These are phyloP conservation scores for Aythya baeri DNA, from an alignment of 2,113 vertebrate species.

Conservation along the genomic window DNA sequence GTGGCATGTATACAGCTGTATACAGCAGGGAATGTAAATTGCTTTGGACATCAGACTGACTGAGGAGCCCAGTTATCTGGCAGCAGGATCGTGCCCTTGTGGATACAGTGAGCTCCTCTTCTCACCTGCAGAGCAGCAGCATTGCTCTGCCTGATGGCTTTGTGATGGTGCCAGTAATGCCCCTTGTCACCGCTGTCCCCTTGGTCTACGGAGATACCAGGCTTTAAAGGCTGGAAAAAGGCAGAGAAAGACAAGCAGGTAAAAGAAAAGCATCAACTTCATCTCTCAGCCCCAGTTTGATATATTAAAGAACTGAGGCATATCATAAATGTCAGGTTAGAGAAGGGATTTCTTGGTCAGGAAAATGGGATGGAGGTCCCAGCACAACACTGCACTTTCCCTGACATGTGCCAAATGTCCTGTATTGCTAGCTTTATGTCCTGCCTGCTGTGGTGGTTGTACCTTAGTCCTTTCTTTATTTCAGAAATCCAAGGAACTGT, in stretches of 20 bases:
- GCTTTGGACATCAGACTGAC: background rate
- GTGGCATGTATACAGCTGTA: rapidly evolving
- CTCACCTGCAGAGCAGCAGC: rapidly evolving
- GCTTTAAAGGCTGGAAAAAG: background rate
- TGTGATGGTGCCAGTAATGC: rapidly evolving
- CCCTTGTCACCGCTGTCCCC: rapidly evolving
- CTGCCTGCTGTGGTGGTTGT: background rate
- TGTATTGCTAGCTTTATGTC: background rate
- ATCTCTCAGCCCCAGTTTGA: background rate
- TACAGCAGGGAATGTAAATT: rapidly evolving
- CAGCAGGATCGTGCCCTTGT: background rate
- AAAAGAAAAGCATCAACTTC: background rate
- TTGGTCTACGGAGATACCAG: background rate
- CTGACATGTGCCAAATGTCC: rapidly evolving
- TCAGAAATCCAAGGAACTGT: background rate
- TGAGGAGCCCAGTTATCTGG: background rate
- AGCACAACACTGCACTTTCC: background rate
- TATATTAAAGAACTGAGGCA: background rate
- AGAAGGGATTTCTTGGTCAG: background rate
- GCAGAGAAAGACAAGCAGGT: background rate
- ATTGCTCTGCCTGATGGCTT: background rate
- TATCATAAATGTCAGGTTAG: rapidly evolving
- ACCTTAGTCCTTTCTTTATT: background rate
- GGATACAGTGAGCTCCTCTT: background rate
- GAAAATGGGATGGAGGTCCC: background rate